Base-by-base conservation (phyloP, 2,888 invertebrate species). In the Pherbina coryleti region DNA sequence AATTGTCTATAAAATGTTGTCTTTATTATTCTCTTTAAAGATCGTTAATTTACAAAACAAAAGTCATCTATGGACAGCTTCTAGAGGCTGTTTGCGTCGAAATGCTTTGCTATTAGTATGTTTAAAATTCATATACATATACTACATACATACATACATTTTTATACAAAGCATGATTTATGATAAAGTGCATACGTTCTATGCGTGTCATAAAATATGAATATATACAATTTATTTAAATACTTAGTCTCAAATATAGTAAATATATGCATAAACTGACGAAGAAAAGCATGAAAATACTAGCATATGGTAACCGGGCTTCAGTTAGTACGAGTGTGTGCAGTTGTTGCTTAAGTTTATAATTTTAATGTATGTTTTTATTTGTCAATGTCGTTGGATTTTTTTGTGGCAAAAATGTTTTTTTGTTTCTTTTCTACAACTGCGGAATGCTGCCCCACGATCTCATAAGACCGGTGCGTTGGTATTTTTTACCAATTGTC, bases 401-500 rank as follows among this genome's bases (percentile, higher is more conserved):
- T 44, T 57, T 73, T 17, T 25, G 3, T 72, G 60, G 5, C 34
- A 11, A 37, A 1, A 0, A 34, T 8, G 19, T 8, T 31, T 19
- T 11, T 2, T 14, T 62, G 34, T 7, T 70, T 60, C 31, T 5
- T 31, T 74, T 78, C 82, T 88, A 90, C 82, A 89, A 85, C 79
- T 90, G 90, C 44, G 89, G 90, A 73, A 89, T 88, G 79, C 92
- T 92, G 0, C 93, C 93, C 88, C 93, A 92, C 0, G 92, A 91
- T 76, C 92, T 84, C 80, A 92, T 91, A 77, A 92, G 91, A 79
- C 91, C 90, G 0, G 90, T 89, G 62, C 93, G 90, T 78, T 89
- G 89, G 74, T 89, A 89, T 84, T 91, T 89, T 87, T 95, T 96
- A 0, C 98, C 98, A 84, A 98, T 98, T 0, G 98, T 97, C 89